Evolutionary conservation across 2,888 invertebrate genomes (phyloP).

Genomic region (Calliopum simillimum): DNA sequence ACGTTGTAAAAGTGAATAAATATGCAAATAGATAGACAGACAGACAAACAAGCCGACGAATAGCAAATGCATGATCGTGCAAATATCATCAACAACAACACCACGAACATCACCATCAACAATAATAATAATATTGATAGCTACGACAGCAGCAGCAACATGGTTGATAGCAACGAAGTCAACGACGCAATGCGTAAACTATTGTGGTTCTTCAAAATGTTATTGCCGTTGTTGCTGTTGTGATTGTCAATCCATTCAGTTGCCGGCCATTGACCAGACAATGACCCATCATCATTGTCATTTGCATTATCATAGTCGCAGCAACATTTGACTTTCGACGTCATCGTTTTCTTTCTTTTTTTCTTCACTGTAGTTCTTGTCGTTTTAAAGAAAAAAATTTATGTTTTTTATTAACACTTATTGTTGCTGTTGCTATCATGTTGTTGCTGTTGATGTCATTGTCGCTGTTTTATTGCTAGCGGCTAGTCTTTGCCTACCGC

Average conservation of each 20-base stretch:
- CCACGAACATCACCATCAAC: constrained; percentile 37
- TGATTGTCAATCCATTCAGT: background rate
- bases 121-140: constrained; percentile 20
- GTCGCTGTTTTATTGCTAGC: too few species aligned
- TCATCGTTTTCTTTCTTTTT: background rate
- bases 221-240: constrained; percentile 39
- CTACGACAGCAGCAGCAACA: constrained; percentile 28
- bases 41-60: background rate
- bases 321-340: background rate
- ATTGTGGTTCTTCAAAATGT: constrained; percentile 56
- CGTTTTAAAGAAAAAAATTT: background rate
- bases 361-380: background rate
- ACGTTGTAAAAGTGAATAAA: background rate
- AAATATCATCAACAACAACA: constrained; percentile 1
- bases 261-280: constrained; percentile 59
- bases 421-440: too few species aligned
- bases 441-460: too few species aligned
- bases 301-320: constrained; percentile 54
- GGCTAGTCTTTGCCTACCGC: too few species aligned
- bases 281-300: constrained; percentile 54
- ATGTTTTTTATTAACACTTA: too few species aligned
- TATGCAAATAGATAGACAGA: background rate
- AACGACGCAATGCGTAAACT: constrained; percentile 40
- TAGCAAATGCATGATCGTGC: background rate
- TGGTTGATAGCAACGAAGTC: constrained; percentile 38